Evolutionary conservation across 1,140 invertebrate genomes (phyloP).

Genomic region (Drusus annulatus): DNA sequence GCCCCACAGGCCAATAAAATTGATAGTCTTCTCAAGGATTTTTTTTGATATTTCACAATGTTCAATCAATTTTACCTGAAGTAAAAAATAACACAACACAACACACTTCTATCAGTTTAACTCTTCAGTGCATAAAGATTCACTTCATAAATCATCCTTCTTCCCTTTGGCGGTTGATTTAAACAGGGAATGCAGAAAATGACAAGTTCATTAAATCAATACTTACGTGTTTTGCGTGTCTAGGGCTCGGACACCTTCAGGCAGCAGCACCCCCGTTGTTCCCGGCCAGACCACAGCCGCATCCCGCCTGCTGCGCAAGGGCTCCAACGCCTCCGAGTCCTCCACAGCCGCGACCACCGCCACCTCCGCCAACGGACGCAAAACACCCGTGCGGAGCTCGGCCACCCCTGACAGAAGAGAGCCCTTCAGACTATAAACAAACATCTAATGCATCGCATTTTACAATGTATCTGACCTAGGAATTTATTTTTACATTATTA

Average conservation of each 20-base stretch:
- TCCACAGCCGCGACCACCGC: conserved; percentile 69
- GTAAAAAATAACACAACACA: too few relatives aligned
- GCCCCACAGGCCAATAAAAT: too few relatives aligned
- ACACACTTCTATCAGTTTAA: too few relatives aligned
- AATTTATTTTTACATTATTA: neutral
- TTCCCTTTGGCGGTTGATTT: too few relatives aligned
- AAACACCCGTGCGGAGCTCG: conserved; percentile 63
- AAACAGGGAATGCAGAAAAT: too few relatives aligned
- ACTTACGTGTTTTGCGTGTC: too few relatives aligned
- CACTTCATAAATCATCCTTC: too few relatives aligned
- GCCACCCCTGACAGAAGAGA: conserved; percentile 69
- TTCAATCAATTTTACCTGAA: too few relatives aligned
- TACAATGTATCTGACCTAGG: neutral
- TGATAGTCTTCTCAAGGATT: too few relatives aligned
- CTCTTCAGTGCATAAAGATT: too few relatives aligned
- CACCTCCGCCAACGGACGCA: conserved; percentile 65
- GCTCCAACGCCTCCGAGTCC: conserved; percentile 79
- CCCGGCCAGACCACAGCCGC: conserved; percentile 74
- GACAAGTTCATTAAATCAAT: too few relatives aligned
- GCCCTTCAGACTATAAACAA: conserved; percentile 66
- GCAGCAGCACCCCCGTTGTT: conserved; percentile 78
- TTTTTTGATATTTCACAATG: too few relatives aligned
- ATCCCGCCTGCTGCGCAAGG: conserved; percentile 76
- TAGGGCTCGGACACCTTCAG: conserved; percentile 80
- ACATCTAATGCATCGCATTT: neutral